These are phyloP conservation scores for Drosophila subpulchrella DNA, from an alignment of 1,140 invertebrate genomes.

Conservation along the genomic window DNA sequence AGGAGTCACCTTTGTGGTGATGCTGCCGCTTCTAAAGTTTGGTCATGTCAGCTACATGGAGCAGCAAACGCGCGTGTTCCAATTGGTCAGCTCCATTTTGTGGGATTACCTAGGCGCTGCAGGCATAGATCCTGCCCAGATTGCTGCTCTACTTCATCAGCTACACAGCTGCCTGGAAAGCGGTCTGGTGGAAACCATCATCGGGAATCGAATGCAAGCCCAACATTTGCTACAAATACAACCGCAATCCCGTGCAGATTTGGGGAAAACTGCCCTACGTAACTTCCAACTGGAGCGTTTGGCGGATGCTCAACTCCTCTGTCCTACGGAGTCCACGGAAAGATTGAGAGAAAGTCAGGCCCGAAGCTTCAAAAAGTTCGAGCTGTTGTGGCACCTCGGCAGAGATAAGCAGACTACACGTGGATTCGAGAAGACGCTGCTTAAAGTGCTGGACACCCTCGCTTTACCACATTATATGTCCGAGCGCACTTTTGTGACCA, in stretches of 20 bases:
- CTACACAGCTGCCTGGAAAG: slow-evolving; percentile 82
- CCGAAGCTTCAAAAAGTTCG: slow-evolving; percentile 90
- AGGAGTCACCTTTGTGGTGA: slow-evolving; percentile 88
- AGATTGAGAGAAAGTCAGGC: slow-evolving; percentile 85
- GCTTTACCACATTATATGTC: slow-evolving; percentile 79
- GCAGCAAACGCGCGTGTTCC: slow-evolving; percentile 88
- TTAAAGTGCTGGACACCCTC: slow-evolving; percentile 79
- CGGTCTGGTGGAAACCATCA: slow-evolving; percentile 75
- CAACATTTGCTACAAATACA: slow-evolving; percentile 70
- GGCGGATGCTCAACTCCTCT: slow-evolving; percentile 74
- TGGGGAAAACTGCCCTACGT: slow-evolving; percentile 44
- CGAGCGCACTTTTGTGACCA: slow-evolving; percentile 80
- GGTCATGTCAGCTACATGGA: slow-evolving; percentile 88
- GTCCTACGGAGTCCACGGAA: slow-evolving; percentile 58
- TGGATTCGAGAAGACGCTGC: slow-evolving; percentile 81
- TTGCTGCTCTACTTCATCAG: slow-evolving; percentile 75
- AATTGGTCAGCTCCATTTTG: slow-evolving; percentile 85
- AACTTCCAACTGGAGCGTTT: slow-evolving; percentile 64
- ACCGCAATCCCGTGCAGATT: slow-evolving; percentile 4
- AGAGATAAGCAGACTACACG: slow-evolving; percentile 86
- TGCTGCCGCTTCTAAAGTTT: slow-evolving; percentile 88
- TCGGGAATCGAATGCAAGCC: slow-evolving; percentile 79
- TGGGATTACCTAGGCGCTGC: slow-evolving; percentile 77
- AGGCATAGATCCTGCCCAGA: slow-evolving; percentile 67
- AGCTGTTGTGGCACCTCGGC: slow-evolving; percentile 92